Conservation (phyloP, 1,140 invertebrate species). For the Episyrphus balteatus region DNA sequence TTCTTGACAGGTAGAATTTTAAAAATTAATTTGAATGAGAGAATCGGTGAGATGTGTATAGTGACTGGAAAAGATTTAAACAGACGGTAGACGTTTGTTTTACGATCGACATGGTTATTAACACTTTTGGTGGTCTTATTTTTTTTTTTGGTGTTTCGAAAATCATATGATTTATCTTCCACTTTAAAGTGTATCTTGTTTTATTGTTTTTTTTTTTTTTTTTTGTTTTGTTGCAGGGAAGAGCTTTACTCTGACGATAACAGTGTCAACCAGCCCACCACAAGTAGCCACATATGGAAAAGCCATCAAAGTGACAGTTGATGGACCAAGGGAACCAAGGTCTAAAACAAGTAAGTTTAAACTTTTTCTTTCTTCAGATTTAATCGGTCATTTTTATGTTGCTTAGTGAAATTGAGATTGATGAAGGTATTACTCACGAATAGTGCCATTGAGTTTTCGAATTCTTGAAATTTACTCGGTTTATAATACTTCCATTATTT, state of each 20-base stretch:
- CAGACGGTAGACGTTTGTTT: too few species aligned
- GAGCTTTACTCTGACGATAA: slow-evolving; percentile 94
- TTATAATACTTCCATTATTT: too few species aligned
- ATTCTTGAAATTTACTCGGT: too few species aligned
- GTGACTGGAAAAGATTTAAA: too few species aligned
- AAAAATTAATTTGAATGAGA: too few species aligned
- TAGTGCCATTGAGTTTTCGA: too few species aligned
- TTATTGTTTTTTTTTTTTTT: slow-evolving; percentile 11
- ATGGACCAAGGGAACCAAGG: slow-evolving; percentile 91
- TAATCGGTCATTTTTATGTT: background rate
- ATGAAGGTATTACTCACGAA: too few species aligned
- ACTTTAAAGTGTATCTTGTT: slow-evolving; percentile 13
- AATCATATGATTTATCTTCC: background rate
- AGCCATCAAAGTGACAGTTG: slow-evolving; percentile 98
- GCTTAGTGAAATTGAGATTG: too few species aligned
- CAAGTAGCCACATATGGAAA: slow-evolving; percentile 92
- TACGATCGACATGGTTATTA: too few species aligned
- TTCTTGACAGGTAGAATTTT: too few species aligned
- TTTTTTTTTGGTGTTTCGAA: slow-evolving; percentile 5
- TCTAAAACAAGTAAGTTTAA: slow-evolving; percentile 88
- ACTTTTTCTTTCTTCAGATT: background rate
- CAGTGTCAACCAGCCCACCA: slow-evolving; percentile 78
- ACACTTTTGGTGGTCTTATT: too few species aligned
- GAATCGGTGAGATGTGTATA: too few species aligned
- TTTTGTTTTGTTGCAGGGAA: slow-evolving; percentile 59